Percentiles rank a stretch among this genome's conserved stretches.
phyloP scores from a whole-genome alignment of 2,113 vertebrate species.

The Hippotragus niger region DNA sequence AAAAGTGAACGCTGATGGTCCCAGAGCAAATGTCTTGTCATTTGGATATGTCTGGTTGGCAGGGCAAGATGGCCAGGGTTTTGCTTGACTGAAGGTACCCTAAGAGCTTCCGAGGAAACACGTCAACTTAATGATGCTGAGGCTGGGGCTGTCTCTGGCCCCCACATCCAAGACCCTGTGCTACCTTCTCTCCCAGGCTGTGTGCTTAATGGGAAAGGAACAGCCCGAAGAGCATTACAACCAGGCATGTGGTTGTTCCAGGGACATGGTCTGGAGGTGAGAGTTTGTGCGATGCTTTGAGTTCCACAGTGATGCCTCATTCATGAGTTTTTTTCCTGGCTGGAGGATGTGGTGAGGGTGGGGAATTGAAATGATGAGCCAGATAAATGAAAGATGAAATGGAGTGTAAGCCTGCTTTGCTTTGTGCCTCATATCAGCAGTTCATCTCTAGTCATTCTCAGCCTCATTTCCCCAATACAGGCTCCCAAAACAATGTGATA shows the following conservation, averaged over 20 bases:
- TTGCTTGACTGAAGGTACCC: not conserved
- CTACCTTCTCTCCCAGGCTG: not conserved
- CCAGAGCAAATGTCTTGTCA: not conserved
- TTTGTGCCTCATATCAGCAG: not conserved
- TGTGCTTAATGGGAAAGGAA: not conserved
- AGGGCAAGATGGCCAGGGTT: not conserved
- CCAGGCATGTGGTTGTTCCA: not conserved
- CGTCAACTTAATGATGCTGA: not conserved
- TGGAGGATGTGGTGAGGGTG: not conserved
- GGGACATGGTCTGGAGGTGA: not conserved
- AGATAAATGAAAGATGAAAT: not conserved
- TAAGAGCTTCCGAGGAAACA: not conserved
- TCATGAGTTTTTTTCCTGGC: too few species aligned
- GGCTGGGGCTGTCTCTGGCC: not conserved
- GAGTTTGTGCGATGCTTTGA: not conserved
- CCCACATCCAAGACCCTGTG: not conserved
- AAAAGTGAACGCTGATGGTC: not conserved
- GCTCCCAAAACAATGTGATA: not conserved
- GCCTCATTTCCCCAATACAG: not conserved
- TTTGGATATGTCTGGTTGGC: not conserved
- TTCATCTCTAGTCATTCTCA: not conserved
- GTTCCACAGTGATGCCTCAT: not conserved
- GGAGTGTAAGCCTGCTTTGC: not conserved
- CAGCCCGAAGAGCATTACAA: not conserved
- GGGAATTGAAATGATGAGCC: not conserved